These are phyloP conservation scores for Paramormyrops kingsleyae DNA, from an alignment of 2,113 vertebrate species.

Conservation along the genomic window DNA sequence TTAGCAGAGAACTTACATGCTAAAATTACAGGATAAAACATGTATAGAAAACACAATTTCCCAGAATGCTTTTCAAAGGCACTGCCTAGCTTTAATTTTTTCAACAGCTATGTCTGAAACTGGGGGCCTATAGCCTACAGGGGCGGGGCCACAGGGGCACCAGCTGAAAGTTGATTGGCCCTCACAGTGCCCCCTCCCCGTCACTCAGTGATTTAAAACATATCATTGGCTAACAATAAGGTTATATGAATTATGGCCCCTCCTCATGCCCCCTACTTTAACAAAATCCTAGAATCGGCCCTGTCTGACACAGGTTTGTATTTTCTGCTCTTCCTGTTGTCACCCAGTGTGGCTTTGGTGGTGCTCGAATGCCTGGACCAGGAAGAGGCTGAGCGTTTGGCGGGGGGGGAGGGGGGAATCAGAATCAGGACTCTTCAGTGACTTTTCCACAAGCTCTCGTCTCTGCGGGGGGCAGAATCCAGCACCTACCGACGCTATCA, in stretches of 20 bases:
- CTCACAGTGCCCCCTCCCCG: background rate
- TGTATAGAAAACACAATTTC: background rate
- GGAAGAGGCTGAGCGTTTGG: background rate
- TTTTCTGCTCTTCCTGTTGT: background rate
- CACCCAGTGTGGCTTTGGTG: background rate
- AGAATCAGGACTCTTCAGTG: background rate
- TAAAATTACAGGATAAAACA: background rate
- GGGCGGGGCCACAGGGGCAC: background rate
- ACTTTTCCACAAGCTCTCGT: background rate
- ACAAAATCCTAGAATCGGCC: background rate
- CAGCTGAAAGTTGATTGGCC: background rate
- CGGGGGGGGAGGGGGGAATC: no score
- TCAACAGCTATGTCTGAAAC: background rate
- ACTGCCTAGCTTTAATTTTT: background rate
- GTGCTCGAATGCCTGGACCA: background rate
- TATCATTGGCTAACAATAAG: background rate
- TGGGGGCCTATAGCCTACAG: background rate
- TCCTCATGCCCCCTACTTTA: background rate
- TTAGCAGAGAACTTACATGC: background rate
- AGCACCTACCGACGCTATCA: background rate
- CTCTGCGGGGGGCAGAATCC: background rate
- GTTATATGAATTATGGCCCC: background rate
- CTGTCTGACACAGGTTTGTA: background rate
- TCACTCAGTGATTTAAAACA: background rate
- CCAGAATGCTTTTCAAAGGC: background rate